These are phyloP conservation scores for Oxytorus armatus DNA, from an alignment of 2,888 invertebrate genomes.

Conservation along the genomic window DNA sequence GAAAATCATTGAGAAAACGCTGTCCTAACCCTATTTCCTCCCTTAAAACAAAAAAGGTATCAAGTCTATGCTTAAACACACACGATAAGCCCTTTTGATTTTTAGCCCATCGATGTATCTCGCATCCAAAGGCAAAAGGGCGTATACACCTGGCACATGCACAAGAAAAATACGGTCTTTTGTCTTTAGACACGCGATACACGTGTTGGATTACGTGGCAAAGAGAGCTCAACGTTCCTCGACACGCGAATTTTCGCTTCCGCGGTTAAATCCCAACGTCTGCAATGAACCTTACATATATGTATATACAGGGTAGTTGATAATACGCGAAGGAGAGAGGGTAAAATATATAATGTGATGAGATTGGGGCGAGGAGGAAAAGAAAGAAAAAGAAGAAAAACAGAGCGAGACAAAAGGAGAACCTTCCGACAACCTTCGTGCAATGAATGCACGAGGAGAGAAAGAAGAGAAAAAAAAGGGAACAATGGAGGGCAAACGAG, in stretches of 20 bases:
- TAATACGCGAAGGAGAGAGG: conserved; percentile 15
- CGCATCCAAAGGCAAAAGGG: too few species aligned
- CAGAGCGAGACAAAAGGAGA: not conserved
- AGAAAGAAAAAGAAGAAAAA: not conserved
- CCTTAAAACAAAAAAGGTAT: too few species aligned
- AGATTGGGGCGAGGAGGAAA: not conserved
- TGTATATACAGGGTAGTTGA: conserved; percentile 22
- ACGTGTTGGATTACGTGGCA: too few species aligned
- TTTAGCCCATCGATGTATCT: too few species aligned
- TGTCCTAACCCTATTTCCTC: too few species aligned
- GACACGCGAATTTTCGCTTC: conserved; percentile 60
- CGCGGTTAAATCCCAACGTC: conserved; percentile 34
- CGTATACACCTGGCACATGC: too few species aligned
- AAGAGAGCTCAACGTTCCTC: conserved; percentile 50
- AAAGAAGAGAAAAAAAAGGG: not conserved
- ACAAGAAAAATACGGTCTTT: too few species aligned
- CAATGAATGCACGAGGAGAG: not conserved
- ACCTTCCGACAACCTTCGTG: conserved; percentile 19
- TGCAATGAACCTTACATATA: conserved; percentile 2
- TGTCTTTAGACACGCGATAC: too few species aligned
- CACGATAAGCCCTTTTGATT: too few species aligned
- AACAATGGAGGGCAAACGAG: not conserved
- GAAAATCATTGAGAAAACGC: too few species aligned
- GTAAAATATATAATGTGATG: conserved; percentile 15
- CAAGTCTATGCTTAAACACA: not conserved